Conservation (phyloP, 2,113 vertebrate genomes). For the Cavia porcellus region DNA sequence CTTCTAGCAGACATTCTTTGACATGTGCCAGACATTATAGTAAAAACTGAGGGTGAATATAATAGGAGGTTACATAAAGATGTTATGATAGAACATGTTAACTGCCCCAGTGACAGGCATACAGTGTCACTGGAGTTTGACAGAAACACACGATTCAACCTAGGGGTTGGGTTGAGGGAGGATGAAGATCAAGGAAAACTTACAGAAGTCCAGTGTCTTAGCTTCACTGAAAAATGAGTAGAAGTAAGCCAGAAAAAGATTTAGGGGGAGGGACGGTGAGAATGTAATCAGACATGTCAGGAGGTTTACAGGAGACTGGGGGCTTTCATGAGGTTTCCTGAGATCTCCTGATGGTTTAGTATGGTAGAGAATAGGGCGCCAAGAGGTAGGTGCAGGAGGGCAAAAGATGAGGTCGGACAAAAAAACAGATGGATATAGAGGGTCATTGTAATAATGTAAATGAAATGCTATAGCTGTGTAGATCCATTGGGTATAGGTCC, state of each 20-base stretch:
- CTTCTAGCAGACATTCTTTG: constrained; percentile 44
- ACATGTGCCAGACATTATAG: neutral
- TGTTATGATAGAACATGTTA: neutral
- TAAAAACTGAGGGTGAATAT: neutral
- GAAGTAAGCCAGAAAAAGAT: constrained; percentile 30
- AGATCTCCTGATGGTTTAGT: neutral
- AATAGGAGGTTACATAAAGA: neutral
- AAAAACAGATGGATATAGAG: neutral
- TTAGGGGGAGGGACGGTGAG: neutral
- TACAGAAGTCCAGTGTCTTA: neutral
- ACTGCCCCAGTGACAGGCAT: neutral
- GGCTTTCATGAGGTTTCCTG: neutral
- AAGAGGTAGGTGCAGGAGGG: neutral
- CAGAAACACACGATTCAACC: neutral
- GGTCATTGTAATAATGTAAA: constrained; percentile 16
- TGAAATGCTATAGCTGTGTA: constrained; percentile 31
- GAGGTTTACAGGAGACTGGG: neutral
- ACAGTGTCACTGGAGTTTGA: neutral
- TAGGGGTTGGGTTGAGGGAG: neutral
- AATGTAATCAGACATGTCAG: neutral
- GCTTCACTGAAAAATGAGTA: constrained; percentile 34
- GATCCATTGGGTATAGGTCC: constrained; percentile 14
- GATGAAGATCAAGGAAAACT: neutral
- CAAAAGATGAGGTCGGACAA: neutral
- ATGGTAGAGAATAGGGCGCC: neutral